Conservation (phyloP, 2,888 invertebrate genomes). For the Piscicola geometra region DNA sequence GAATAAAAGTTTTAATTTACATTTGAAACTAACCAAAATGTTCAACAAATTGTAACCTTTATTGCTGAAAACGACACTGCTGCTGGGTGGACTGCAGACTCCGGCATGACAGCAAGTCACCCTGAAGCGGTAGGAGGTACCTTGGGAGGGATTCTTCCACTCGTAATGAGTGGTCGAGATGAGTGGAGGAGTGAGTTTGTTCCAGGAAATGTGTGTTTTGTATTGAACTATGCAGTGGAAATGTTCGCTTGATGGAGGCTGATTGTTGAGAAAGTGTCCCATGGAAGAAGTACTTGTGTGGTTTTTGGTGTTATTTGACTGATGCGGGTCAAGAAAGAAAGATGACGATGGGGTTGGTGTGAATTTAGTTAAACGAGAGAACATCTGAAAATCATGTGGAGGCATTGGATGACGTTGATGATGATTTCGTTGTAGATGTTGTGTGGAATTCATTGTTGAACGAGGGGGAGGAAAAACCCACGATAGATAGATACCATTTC, state of each 20-base stretch:
- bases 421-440: no score
- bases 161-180: slow-evolving; percentile 15
- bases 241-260: no score
- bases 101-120: slow-evolving; percentile 29
- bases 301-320: background rate
- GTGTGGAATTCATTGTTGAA: no score
- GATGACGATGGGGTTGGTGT: no score
- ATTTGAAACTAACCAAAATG: no score
- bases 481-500: background rate
- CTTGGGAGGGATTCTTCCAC: slow-evolving; percentile 33
- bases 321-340: no score
- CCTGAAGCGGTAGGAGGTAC: slow-evolving; percentile 32
- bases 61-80: slow-evolving; percentile 12
- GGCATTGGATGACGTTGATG: no score
- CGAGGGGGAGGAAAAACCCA: slow-evolving; percentile 1
- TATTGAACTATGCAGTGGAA: background rate
- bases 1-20: no score
- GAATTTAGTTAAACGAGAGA: no score
- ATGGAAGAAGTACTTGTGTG: background rate
- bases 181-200: slow-evolving; percentile 8
- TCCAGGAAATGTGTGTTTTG: background rate
- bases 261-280: background rate
- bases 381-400: no score
- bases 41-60: no score
- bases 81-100: slow-evolving; percentile 33